Base-by-base conservation (phyloP, 2,797 vertebrate species). In the Trachurus trachurus region DNA sequence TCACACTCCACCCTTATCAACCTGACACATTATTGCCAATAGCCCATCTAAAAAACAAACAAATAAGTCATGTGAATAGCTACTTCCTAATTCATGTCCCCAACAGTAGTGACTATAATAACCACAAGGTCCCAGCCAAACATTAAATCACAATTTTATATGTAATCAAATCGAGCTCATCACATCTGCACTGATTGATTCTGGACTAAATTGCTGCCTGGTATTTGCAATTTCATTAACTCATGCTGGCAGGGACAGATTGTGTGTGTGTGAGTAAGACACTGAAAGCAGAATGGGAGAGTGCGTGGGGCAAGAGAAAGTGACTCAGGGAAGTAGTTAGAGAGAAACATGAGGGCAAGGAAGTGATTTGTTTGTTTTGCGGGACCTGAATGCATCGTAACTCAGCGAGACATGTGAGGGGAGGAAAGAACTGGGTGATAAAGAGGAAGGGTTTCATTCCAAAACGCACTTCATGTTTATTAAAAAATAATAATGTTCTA, bases 141-240 rank as follows among this genome's bases (percentile, higher is more conserved):
- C 89, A 88, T 88, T 92, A 91, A 93, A 91, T 94, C 91, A 89
- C 82, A 74, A 76, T 87, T 94, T 92, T 88, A 93, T 90, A 90
- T 81, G 81, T 89, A 91, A 90, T 94, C 92, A 93, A 92, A 91
- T 87, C 66, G 66, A 88, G 76, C 84, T 92, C 89, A 84, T 94
- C 88, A 93, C 84, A 87, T 93, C 91, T 88, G 83, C 89, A 72
- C 81, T 88, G 91, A 94, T 93, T 89, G 91, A 93, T 93, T 90
- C 82, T 37, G 54, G 81, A 85, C 83, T 81, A 83, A 92, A 85
- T 90, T 82, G 89, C 81, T 87, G 87, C 82, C 86, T 84, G 87
- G 85, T 80, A 87, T 91, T 89, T 90, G 79, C 85, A 90, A 87
- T 90, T 92, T 90, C 84, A 87, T 93, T 92, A 89, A 84, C 72